Evolutionary conservation across 2,113 vertebrate species (phyloP), one percentile per base, ranked within the genome.

Genomic region (Pygathrix nemaeus): DNA sequence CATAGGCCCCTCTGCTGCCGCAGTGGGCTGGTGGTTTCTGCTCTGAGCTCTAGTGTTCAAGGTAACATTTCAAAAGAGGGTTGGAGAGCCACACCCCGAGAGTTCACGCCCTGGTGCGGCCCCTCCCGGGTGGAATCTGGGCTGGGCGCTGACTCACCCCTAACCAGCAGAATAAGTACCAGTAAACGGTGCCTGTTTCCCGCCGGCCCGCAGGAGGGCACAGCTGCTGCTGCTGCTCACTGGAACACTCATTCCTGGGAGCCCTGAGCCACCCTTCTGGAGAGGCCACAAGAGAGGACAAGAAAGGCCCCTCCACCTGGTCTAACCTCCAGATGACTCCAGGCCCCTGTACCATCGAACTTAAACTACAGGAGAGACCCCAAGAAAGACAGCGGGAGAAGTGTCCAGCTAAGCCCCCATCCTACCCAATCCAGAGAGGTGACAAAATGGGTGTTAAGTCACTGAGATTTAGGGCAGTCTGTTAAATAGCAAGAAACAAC

Each of bases 81-180:
- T 7, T 68, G 21, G 27, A 30, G 35, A 84, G 32, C 4, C 59
- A 61, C 3, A 11, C 23, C n/a, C 32, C 40, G 27, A 61, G n/a
- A 40, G 14, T 57, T 35, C 48, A 25, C 0, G 0, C 64, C 23
- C 21, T 75, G 0, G 1, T 6, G 2, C 2, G 4, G 20, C 5
- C 79, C 78, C 18, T n/a, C 32, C 20, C 3, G 13, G n/a, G 8
- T 16, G 38, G 45, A n/a, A 70, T 40, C 3, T 11, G 50, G 50
- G 6, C 35, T 50, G 35, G 55, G 14, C 18, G 40, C 79, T 93
- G 91, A 84, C 40, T 76, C 78, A 38, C 17, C 16, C 12, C 8
- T 88, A 30, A 70, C 40, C 35, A 10, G 16, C 23, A 25, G 68
- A 61, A 18, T 8, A 2, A 25, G 18, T 30, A 27, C 45, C 32